phyloP scores from a whole-genome alignment of 2,888 invertebrate genomes.

The Theretra japonica region DNA sequence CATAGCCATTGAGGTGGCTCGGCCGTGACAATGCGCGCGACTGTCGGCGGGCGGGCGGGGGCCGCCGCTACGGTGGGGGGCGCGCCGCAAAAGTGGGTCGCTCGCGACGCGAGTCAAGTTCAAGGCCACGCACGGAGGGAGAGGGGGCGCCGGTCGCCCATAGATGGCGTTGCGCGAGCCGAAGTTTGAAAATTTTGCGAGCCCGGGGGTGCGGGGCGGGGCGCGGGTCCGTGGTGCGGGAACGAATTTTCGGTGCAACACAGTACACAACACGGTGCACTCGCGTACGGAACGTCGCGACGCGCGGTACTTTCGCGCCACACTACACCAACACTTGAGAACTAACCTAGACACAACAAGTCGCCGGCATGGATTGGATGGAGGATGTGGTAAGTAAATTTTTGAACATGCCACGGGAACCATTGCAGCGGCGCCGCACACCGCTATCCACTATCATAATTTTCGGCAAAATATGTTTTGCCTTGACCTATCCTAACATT shows the following conservation, averaged over 20 bases:
- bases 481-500: constrained; percentile 83
- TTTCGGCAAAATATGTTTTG: constrained; percentile 54
- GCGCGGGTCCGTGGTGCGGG: constrained; percentile 69
- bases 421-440: background rate
- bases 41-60: constrained; percentile 50
- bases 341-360: constrained; percentile 66
- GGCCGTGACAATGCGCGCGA: constrained; percentile 71
- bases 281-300: constrained; percentile 81
- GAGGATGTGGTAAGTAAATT: constrained; percentile 78
- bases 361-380: constrained; percentile 81
- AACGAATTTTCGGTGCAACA: constrained; percentile 83
- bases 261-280: constrained; percentile 79
- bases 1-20: constrained; percentile 74
- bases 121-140: constrained; percentile 75
- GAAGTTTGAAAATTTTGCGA: constrained; percentile 77
- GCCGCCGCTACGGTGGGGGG: constrained; percentile 61
- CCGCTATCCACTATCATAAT: constrained; percentile 24
- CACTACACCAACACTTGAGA: constrained; percentile 65
- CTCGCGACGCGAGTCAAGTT: constrained; percentile 79
- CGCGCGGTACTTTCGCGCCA: constrained; percentile 77
- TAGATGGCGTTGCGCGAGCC: constrained; percentile 81
- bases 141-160: constrained; percentile 66
- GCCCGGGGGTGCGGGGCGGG: constrained; percentile 68
- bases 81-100: constrained; percentile 77
- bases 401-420: constrained; percentile 29